Evolutionary conservation across 1,140 invertebrate genomes (phyloP).

Genomic region (Gonatopus flavifemur): DNA sequence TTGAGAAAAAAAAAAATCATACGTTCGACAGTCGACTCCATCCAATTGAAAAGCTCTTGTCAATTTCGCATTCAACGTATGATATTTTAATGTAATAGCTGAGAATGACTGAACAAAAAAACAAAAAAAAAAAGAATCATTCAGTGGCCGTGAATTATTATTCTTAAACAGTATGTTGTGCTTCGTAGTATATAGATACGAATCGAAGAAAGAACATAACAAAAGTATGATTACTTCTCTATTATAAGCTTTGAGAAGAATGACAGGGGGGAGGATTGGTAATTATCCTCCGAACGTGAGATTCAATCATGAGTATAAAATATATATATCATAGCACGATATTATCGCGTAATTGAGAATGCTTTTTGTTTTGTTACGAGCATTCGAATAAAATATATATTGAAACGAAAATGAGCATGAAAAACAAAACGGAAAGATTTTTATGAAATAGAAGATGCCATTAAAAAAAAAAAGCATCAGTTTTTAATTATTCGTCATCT

Average conservation of each 20-base stretch:
- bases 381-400: too few species aligned
- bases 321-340: too few species aligned
- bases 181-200: constrained; percentile 32
- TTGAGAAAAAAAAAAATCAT: constrained; percentile 7
- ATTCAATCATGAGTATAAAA: too few species aligned
- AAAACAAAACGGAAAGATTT: too few species aligned
- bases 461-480: too few species aligned
- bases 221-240: constrained; percentile 32
- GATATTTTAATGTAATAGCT: constrained; percentile 29
- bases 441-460: too few species aligned
- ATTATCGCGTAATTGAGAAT: too few species aligned
- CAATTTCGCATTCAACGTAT: constrained; percentile 45
- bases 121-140: too few species aligned
- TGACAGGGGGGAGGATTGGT: constrained; percentile 15
- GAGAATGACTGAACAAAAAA: constrained; percentile 20
- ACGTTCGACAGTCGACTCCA: constrained; percentile 34
- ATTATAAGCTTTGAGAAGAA: constrained; percentile 28
- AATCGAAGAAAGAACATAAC: constrained; percentile 22
- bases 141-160: constrained; percentile 16
- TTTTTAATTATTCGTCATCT: too few species aligned
- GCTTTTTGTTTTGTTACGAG: too few species aligned
- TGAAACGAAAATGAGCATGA: too few species aligned
- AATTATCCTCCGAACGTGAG: too few species aligned
- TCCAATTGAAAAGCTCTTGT: constrained; percentile 45
- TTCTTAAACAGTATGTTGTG: constrained; percentile 33